Percentiles rank a stretch among this genome's conserved stretches.
phyloP scores from a whole-genome alignment of 2,113 vertebrate genomes.

The Scophthalmus maximus region DNA sequence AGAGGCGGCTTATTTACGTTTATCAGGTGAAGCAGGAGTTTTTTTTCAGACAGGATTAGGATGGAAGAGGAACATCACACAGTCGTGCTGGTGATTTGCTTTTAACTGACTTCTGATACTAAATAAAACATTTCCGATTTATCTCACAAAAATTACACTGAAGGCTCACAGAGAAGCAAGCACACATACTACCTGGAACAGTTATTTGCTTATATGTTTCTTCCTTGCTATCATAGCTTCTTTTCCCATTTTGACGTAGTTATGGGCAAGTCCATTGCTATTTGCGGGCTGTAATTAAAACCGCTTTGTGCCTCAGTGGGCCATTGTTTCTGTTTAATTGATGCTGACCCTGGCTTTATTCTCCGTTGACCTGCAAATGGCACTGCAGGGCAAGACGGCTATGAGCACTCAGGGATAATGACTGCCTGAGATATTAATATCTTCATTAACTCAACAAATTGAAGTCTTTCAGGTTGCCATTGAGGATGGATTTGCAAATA shows the following conservation, averaged over 20 bases:
- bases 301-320: conserved; percentile 42
- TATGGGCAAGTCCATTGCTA: conserved; percentile 23
- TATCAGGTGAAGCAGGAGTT: too few relatives aligned
- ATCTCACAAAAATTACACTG: not conserved
- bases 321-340: conserved; percentile 72
- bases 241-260: conserved; percentile 39
- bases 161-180: not conserved
- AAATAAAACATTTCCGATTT: not conserved
- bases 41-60: too few relatives aligned
- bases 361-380: conserved; percentile 33
- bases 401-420: conserved; percentile 46
- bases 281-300: conserved; percentile 67
- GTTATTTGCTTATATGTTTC: not conserved
- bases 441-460: conserved; percentile 27
- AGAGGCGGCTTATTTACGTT: too few relatives aligned
- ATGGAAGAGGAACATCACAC: not conserved
- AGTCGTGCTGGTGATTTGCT: too few relatives aligned
- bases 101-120: not conserved
- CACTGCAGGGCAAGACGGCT: not conserved
- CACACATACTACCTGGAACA: not conserved
- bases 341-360: conserved; percentile 50
- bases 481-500: conserved; percentile 1
- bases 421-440: conserved; percentile 45
- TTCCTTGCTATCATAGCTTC: not conserved
- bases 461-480: not conserved